A percentile compares a stretch with the other conserved stretches of the same genome.
Evolutionary conservation across 2,888 invertebrate species (phyloP).

Genomic region (Congeria kusceri): DNA sequence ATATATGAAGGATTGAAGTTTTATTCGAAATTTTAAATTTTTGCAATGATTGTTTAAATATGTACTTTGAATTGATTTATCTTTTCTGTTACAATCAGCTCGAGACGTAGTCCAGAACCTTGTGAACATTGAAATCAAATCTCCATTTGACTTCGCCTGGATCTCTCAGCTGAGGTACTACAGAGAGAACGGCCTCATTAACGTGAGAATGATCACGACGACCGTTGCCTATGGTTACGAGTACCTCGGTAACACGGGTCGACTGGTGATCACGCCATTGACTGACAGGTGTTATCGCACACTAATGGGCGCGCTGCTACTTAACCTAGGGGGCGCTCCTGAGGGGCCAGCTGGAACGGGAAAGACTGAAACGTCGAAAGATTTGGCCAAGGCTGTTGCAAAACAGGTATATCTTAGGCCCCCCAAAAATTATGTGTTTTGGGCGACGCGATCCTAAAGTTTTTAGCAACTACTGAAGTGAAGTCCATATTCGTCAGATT

Average conservation of each 20-base stretch:
- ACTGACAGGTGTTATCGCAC: constrained; percentile 85
- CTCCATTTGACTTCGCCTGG: constrained; percentile 84
- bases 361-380: constrained; percentile 85
- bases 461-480: no score
- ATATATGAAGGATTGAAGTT: no score
- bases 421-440: no score
- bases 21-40: no score
- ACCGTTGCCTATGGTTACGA: constrained; percentile 85
- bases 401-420: constrained; percentile 80
- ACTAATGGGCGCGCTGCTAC: constrained; percentile 84
- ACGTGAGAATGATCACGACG: constrained; percentile 85
- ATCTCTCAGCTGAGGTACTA: constrained; percentile 85
- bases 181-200: constrained; percentile 82
- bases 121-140: constrained; percentile 68
- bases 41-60: no score
- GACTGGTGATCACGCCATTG: constrained; percentile 85
- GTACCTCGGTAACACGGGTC: constrained; percentile 84
- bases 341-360: constrained; percentile 85
- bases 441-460: no score
- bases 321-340: constrained; percentile 85
- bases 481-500: no score
- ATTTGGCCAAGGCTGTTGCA: constrained; percentile 85
- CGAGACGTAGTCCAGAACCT: constrained; percentile 84
- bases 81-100: constrained; percentile 74
- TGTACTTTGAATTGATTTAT: no score